A percentile compares a stretch with the other conserved stretches of the same genome.
phyloP scores from a whole-genome alignment of 2,797 vertebrate genomes.

The Channa striata region DNA sequence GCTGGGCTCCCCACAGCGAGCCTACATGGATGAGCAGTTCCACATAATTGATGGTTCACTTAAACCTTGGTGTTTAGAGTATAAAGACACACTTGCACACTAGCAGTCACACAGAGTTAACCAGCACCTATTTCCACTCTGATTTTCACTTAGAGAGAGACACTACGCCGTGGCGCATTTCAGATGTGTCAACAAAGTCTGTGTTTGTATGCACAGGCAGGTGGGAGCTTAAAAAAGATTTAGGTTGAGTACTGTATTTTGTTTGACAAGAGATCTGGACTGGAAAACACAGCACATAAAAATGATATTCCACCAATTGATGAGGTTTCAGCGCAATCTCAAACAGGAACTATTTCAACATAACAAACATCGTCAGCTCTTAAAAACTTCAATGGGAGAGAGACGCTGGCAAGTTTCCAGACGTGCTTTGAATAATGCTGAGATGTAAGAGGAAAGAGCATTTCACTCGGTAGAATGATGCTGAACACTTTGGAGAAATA shows the following conservation, averaged over 20 bases:
- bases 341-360: slow-evolving; percentile 6
- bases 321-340: not conserved
- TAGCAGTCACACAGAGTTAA: slow-evolving; percentile 7
- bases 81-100: no score
- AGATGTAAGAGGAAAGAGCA: not conserved
- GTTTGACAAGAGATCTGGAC: slow-evolving; percentile 12
- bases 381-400: not conserved
- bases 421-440: not conserved
- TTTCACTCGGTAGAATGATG: slow-evolving; percentile 16
- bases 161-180: slow-evolving; percentile 13
- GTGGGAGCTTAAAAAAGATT: slow-evolving; percentile 27
- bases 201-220: slow-evolving; percentile 22
- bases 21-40: no score
- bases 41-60: no score
- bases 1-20: no score
- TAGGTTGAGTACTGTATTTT: slow-evolving; percentile 10
- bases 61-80: no score
- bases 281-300: not conserved
- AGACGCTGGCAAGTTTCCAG: not conserved
- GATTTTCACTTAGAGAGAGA: slow-evolving; percentile 4
- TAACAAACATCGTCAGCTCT: not conserved
- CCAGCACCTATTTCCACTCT: not conserved
- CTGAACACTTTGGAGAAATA: slow-evolving; percentile 23
- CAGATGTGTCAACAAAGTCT: slow-evolving; percentile 15
- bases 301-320: not conserved